Base-by-base conservation (phyloP, 1,140 invertebrate genomes). In the Metopolophium dirhodum region DNA sequence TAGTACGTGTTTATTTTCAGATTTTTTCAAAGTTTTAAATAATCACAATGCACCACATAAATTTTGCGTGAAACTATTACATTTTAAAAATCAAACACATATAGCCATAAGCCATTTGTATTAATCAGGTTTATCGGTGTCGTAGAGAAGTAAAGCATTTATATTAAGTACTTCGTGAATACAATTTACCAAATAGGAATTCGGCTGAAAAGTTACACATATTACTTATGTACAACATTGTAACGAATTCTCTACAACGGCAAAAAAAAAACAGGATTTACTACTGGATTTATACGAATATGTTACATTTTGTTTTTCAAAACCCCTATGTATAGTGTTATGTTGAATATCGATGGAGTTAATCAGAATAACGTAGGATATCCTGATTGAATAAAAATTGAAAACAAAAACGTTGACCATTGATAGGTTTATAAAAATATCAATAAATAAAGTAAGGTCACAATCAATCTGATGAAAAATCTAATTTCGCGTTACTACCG, bases 401-500 rank as follows among this genome's bases (percentile, higher is more conserved):
- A 47, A 37, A 23, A 82, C 20, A n/a, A 68, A 68, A 68, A n/a
- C 30, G 3, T 45, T 35, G 86, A 30, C 20, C 86, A 49, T 20
- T 30, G 47, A 54, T 88, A 11, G 47, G n/a, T 88, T 9, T 87
- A 90, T 45, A 11, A 57, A 57, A 89, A 57, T 57, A 90, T 90
- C 37, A 8, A 90, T 68, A 41, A 57, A 90, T 51, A 47, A 90
- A 90, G 30, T 45, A 61, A 68, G 37, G 57, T 68, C 57, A 20
- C 54, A n/a, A 90, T 68, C 54, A 45, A 41, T 90, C 9, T 90
- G 37, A 20, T 45, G 57, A 37, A 26, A 90, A 90, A 90, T 61
- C 54, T 90, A 68, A 90, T 90, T 68, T 90, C 41, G 23, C 23
- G 89, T 90, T 90, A n/a, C 89, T 37, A 51, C 20, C 30, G 37